These are phyloP conservation scores for Zoanthus gigantus DNA, from an alignment of 92 coral and sea anemone species.

Conservation along the genomic window DNA sequence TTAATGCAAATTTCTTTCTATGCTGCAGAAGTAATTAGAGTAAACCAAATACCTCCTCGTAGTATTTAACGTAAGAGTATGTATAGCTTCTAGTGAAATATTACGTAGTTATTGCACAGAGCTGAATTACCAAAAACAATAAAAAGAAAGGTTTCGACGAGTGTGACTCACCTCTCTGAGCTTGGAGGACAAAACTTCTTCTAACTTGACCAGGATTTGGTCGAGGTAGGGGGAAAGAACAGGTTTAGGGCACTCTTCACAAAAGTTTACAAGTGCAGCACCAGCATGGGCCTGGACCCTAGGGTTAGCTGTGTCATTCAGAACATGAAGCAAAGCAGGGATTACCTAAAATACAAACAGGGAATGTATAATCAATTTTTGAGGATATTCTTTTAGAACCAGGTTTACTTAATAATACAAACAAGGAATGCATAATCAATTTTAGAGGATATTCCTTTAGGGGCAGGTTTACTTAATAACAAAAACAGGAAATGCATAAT, in stretches of 20 bases:
- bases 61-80: no score
- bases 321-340: slow-evolving; percentile 85
- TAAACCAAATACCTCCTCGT: no score
- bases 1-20: no score
- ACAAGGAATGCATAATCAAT: not conserved
- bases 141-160: not conserved
- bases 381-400: slow-evolving; percentile 5
- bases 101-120: no score
- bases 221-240: slow-evolving; percentile 87
- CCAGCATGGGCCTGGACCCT: slow-evolving; percentile 99
- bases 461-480: slow-evolving; percentile 63
- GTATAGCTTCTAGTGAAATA: no score
- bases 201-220: slow-evolving; percentile 82
- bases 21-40: no score
- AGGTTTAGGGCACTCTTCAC: slow-evolving; percentile 96
- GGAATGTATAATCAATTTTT: not conserved
- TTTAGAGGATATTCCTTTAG: not conserved
- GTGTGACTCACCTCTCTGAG: slow-evolving; percentile 82
- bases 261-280: slow-evolving; percentile 96
- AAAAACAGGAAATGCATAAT: not conserved
- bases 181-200: slow-evolving; percentile 86
- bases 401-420: slow-evolving; percentile 76
- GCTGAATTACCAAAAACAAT: no score
- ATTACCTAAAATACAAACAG: slow-evolving; percentile 67
- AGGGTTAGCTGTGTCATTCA: slow-evolving; percentile 94